These are phyloP conservation scores for Pionites leucogaster DNA, from an alignment of 2,113 vertebrate species.

Conservation along the genomic window DNA sequence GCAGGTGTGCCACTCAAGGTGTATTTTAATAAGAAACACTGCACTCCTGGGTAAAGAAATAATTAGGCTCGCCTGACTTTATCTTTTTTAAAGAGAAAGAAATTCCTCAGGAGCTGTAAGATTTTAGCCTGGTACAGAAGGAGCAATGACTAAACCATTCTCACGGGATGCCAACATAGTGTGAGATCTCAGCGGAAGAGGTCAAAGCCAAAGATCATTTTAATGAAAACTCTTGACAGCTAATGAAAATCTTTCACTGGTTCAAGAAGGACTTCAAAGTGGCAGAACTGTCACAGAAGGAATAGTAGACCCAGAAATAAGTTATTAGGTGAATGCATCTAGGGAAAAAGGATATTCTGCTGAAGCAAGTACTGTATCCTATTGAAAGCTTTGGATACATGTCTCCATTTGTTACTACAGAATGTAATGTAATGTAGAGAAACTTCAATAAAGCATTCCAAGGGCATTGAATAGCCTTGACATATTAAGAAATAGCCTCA, in stretches of 20 bases:
- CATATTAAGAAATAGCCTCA: background rate
- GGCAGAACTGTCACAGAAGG: background rate
- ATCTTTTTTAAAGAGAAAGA: background rate
- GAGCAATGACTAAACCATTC: background rate
- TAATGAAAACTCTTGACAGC: background rate
- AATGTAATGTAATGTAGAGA: background rate
- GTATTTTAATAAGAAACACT: background rate
- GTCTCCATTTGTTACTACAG: background rate
- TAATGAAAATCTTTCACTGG: background rate
- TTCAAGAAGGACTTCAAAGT: constrained; percentile 37
- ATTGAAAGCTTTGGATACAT: background rate
- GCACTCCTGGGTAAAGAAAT: background rate
- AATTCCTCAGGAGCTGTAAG: background rate
- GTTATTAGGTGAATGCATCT: background rate
- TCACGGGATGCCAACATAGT: background rate
- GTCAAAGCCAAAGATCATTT: background rate
- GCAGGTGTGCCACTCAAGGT: background rate
- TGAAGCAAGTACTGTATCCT: background rate
- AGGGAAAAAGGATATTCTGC: background rate
- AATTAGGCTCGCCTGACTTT: background rate
- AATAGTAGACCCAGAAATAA: background rate
- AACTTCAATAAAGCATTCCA: background rate
- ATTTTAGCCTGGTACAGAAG: background rate
- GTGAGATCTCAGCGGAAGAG: background rate
- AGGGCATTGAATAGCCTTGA: background rate